Base-by-base conservation (phyloP, 1,140 invertebrate species). In the Brachionus plicatilis region DNA sequence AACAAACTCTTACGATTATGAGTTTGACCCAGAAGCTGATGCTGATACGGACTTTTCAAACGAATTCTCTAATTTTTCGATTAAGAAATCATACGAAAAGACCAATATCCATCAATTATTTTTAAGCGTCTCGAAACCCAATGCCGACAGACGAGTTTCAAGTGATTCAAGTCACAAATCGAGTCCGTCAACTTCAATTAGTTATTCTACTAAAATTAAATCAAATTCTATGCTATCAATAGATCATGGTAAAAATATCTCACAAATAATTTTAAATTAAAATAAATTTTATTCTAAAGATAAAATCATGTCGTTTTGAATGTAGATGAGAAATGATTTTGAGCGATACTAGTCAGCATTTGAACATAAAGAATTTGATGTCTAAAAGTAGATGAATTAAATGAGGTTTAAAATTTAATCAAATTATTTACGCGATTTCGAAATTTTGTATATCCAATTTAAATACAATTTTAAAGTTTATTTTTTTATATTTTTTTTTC, bases 241-340 rank as follows among this genome's bases (percentile, higher is more conserved):
- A 27, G 72, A 76, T 50, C 72, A 76, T 76, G 72, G 45, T 76
- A 50, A 76, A 20, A 41, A n/a, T 20, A n/a, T 27, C 12, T n/a
- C 2, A n/a, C 17, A 14, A 14, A 70, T 14, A n/a, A 70, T 33
- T 33, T 4, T 9, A 24, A 33, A 12, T 14, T 66, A 14, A 17
- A 66, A 68, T 5, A 12, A 24, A 33, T 33, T 68, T 72, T 17
- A 20, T 20, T 41, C 20, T 72, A 1, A n/a, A 72, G 68, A 72
- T 72, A 72, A 72, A 43, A 76, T 76, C 24, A 76, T 76, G 72
- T 76, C 72, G 1, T 76, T 76, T 50, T 76, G 37, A 75, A 68
- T 33, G 33, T 33, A 33, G n/a, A 68, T 33, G 66, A 33, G 14
- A 72, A 17, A 6, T 72, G 68, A 72, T 41, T 68, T 72, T 72